Percentiles rank a stretch among this genome's conserved stretches.
These are phyloP conservation scores for Machimus rusticus DNA, from an alignment of 2,888 invertebrate species.

Conservation along the genomic window DNA sequence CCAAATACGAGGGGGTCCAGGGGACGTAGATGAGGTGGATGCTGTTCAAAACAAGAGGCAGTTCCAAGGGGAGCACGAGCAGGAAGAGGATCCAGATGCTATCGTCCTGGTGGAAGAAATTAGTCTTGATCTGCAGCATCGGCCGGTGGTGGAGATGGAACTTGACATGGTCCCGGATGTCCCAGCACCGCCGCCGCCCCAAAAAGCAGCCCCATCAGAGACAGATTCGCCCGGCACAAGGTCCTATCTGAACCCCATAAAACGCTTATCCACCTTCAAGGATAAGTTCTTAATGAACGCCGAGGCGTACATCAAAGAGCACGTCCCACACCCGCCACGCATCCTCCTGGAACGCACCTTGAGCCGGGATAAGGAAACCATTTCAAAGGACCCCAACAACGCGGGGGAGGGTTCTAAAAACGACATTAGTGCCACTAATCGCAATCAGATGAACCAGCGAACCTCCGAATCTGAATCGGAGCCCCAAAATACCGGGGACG, in stretches of 20 bases:
- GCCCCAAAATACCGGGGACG: background rate
- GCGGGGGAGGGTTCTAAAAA: slow-evolving; percentile 42
- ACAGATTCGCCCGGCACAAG: slow-evolving; percentile 48
- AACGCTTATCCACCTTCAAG: slow-evolving; percentile 56
- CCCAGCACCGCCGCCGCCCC: slow-evolving; percentile 64
- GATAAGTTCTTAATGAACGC: slow-evolving; percentile 67
- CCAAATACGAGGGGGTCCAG: background rate
- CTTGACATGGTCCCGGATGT: slow-evolving; percentile 62
- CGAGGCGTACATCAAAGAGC: slow-evolving; percentile 66
- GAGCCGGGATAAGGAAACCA: slow-evolving; percentile 62
- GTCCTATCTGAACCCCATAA: slow-evolving; percentile 48
- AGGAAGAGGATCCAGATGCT: background rate
- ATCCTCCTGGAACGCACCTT: slow-evolving; percentile 62
- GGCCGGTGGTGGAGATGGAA: background rate
- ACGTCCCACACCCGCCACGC: slow-evolving; percentile 64
- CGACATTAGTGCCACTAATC: slow-evolving; percentile 3
- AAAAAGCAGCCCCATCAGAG: background rate
- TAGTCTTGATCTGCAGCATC: background rate
- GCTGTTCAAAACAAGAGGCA: background rate
- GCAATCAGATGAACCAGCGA: background rate
- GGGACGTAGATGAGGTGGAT: background rate
- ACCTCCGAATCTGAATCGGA: background rate
- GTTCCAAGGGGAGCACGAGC: background rate
- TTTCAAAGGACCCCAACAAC: slow-evolving; percentile 48
- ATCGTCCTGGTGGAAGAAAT: slow-evolving; percentile 23